Base-by-base conservation (phyloP, 2,888 invertebrate genomes). In the Harpagoxenus sublaevis region DNA sequence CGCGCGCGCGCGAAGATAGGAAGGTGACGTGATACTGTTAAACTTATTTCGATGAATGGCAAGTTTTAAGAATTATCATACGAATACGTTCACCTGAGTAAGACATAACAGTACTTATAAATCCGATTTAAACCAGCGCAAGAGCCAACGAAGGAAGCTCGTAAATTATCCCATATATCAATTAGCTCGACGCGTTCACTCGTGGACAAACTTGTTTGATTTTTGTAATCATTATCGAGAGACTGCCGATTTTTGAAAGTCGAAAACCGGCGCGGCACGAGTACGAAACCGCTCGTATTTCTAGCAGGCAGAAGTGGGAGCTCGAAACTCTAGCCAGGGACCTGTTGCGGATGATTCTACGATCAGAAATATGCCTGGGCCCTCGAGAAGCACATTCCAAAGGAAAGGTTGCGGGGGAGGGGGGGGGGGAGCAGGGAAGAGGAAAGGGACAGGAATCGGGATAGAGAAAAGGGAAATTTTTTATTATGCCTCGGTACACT, bases 301-400 rank as follows among this genome's bases (percentile, higher is more conserved):
- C 31, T 70, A 81, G 39, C 18, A 48, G n/a, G 18, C 31, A 66
- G 53, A 70, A 79, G 70, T 31, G 12, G 35, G 28, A 60, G 35
- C 39, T 60, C 18, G 28, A 71, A 60, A 57, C 12, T 77, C 77
- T 77, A 57, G 70, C 10, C 31, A 53, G 42, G 57, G 63, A 87
- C 90, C 86, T 89, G 88, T 89, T 88, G 87, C 84, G 81, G 84
- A 78, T 83, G 83, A 82, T 84, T 70, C 60, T 53, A 78, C 66
- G 48, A 68, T 82, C 66, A 84, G 85, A 85, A 82, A 87, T 84
- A 70, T 73, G 79, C 63, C 75, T 60, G 89, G 85, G 83, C 71
- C 79, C 83, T 87, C 75, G 85, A 87, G 87, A 88, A 83, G 84
- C 86, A 73, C 90, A 90, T 90, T 89, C 90, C 89, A 71, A 53